Evolutionary conservation across 2,888 invertebrate species (phyloP).

Genomic region (Cantharis rustica): DNA sequence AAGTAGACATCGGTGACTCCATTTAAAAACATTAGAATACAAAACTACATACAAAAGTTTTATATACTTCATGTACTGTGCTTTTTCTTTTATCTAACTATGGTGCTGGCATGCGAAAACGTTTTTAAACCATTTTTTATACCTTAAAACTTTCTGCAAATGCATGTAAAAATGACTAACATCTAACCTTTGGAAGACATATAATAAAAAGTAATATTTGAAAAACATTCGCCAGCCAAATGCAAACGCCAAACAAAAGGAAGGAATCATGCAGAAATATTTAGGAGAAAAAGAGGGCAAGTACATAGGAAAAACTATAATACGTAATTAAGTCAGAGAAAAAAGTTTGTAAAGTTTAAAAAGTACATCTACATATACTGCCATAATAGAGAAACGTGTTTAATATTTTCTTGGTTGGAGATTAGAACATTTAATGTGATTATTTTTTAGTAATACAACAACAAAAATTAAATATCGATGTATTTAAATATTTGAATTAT

Average conservation of each 20-base stretch:
- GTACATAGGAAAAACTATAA: slow-evolving; percentile 27
- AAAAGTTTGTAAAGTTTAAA: slow-evolving; percentile 23
- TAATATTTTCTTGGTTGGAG: slow-evolving; percentile 27
- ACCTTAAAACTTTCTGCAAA: slow-evolving; percentile 31
- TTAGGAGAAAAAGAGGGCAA: slow-evolving; percentile 35
- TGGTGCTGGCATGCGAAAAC: slow-evolving; percentile 54
- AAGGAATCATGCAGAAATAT: slow-evolving; percentile 52
- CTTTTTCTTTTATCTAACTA: slow-evolving; percentile 51
- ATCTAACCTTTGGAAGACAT: slow-evolving; percentile 30
- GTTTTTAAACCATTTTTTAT: slow-evolving; percentile 28
- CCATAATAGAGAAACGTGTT: slow-evolving; percentile 30
- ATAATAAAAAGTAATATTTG: slow-evolving; percentile 36
- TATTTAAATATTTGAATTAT: slow-evolving; percentile 2
- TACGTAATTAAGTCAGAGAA: slow-evolving; percentile 23
- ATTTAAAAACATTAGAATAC: slow-evolving; percentile 40
- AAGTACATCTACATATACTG: slow-evolving; percentile 28
- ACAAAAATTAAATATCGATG: not conserved
- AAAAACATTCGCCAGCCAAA: slow-evolving; percentile 55
- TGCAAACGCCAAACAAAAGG: slow-evolving; percentile 56
- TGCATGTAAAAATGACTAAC: slow-evolving; percentile 31
- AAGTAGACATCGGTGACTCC: slow-evolving; percentile 46
- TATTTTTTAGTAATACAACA: not conserved
- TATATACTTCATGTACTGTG: slow-evolving; percentile 50
- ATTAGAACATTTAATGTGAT: slow-evolving; percentile 7
- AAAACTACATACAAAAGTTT: slow-evolving; percentile 41